phyloP scores from a whole-genome alignment of 2,797 vertebrate genomes.

The Lemur catta region DNA sequence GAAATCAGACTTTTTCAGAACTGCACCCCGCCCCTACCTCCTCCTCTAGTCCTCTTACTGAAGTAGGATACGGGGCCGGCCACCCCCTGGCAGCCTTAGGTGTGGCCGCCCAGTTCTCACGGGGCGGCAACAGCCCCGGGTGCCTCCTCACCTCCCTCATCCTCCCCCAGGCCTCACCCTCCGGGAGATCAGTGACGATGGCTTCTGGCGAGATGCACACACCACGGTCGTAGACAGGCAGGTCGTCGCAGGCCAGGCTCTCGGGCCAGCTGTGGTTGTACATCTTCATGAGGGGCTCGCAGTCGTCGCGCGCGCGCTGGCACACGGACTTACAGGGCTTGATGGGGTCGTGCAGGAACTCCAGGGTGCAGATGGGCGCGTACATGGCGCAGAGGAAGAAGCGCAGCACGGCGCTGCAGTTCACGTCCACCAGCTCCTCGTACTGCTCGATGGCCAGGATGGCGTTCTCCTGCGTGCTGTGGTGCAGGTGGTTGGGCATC shows the following conservation, averaged over 20 bases:
- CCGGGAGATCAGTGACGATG: constrained; percentile 86
- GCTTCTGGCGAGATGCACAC: constrained; percentile 90
- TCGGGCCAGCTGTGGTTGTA: constrained; percentile 90
- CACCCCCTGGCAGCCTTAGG: background rate
- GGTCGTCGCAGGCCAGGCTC: constrained; percentile 87
- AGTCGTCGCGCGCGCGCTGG: constrained; percentile 86
- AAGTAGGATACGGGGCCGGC: background rate
- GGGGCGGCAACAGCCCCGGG: accelerated
- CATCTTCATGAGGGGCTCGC: constrained; percentile 87
- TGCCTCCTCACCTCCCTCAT: background rate
- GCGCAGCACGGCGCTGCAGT: constrained; percentile 86
- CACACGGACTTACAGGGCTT: constrained; percentile 88
- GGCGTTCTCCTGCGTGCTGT: constrained; percentile 90
- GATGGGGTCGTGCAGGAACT: constrained; percentile 89
- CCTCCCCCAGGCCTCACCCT: constrained; percentile 17
- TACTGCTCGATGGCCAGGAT: constrained; percentile 89
- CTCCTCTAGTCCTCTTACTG: background rate
- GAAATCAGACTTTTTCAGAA: background rate
- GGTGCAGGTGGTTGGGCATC: constrained; percentile 90
- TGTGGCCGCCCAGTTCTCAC: background rate
- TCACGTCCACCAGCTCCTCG: constrained; percentile 86
- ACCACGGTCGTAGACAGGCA: constrained; percentile 88
- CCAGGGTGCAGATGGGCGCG: constrained; percentile 88
- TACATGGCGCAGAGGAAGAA: constrained; percentile 91
- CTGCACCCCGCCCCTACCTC: background rate